A percentile compares a stretch with the other conserved stretches of the same genome.
Evolutionary conservation across 1,140 invertebrate species (phyloP).

Genomic region (Heliconius melpomene): DNA sequence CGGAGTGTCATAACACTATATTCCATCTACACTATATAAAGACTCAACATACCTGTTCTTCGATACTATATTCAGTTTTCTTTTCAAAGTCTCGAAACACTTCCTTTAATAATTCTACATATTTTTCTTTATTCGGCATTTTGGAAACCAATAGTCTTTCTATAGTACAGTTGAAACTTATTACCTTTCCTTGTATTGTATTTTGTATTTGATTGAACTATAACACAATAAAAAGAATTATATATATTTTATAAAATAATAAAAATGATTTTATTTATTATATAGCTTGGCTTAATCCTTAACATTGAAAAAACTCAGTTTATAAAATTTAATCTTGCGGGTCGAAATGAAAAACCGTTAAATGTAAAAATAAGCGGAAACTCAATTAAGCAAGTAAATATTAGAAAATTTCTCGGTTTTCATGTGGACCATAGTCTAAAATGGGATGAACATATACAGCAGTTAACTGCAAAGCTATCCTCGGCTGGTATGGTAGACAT

Average conservation of each 20-base stretch:
- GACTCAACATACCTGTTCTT: constrained; percentile 45
- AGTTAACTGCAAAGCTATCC: too few species aligned
- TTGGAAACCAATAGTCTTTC: constrained; percentile 26
- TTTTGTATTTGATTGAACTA: constrained; percentile 40
- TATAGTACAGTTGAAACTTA: constrained; percentile 35
- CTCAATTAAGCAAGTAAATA: neutral
- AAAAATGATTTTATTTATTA: too few species aligned
- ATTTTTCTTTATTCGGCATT: constrained; percentile 30
- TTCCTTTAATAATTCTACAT: constrained; percentile 37
- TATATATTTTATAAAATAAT: too few species aligned
- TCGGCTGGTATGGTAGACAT: too few species aligned
- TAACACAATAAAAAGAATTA: constrained; percentile 19
- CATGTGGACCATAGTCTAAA: too few species aligned
- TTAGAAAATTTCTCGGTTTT: too few species aligned
- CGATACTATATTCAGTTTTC: constrained; percentile 41
- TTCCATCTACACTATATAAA: too few species aligned
- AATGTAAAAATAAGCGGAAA: neutral
- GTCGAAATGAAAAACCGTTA: neutral
- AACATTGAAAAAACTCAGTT: neutral
- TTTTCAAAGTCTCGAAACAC: constrained; percentile 35
- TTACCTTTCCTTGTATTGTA: constrained; percentile 30
- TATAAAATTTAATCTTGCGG: neutral
- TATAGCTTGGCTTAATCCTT: neutral
- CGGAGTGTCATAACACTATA: too few species aligned
- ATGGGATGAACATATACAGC: too few species aligned